A percentile compares a stretch with the other conserved stretches of the same genome.
phyloP scores from a whole-genome alignment of 2,888 invertebrate species.

The Drosophila hamatofila region DNA sequence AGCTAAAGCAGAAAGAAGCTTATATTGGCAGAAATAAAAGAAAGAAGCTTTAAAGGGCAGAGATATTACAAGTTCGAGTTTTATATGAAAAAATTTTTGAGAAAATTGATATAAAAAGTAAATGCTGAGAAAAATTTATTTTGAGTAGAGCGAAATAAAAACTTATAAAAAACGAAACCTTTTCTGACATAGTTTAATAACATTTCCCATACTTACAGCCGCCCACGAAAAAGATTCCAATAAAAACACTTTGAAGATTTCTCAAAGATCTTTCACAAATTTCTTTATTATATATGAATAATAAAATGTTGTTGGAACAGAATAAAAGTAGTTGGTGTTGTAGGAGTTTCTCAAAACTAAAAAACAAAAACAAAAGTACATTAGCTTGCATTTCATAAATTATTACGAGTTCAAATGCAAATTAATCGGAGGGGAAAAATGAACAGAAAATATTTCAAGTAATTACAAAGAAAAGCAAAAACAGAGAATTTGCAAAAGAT shows the following conservation, averaged over 20 bases:
- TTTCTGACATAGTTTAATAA: background rate
- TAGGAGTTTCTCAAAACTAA: conserved; percentile 8
- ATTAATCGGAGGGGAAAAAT: background rate
- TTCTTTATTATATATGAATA: conserved; percentile 50
- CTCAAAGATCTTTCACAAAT: conserved; percentile 26
- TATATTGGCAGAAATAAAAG: no score
- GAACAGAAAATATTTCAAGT: conserved; percentile 13
- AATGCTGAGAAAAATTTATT: no score
- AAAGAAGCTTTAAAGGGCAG: no score
- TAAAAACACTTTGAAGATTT: background rate
- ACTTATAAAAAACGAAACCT: no score
- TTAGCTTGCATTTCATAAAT: conserved; percentile 30
- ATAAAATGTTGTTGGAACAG: conserved; percentile 38
- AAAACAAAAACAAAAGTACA: conserved; percentile 6
- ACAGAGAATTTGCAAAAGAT: conserved; percentile 25
- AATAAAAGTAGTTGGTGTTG: background rate
- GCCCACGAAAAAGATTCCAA: background rate
- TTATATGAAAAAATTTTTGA: no score
- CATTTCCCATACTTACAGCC: background rate
- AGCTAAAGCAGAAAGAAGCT: no score
- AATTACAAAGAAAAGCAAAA: conserved; percentile 11
- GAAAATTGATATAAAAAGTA: no score
- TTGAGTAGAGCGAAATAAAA: no score
- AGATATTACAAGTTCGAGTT: no score
- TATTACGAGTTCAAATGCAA: conserved; percentile 10